Evolutionary conservation across 2,797 vertebrate genomes (phyloP), one percentile per base, ranked within the genome.

Genomic region (Syngnathus acus): DNA sequence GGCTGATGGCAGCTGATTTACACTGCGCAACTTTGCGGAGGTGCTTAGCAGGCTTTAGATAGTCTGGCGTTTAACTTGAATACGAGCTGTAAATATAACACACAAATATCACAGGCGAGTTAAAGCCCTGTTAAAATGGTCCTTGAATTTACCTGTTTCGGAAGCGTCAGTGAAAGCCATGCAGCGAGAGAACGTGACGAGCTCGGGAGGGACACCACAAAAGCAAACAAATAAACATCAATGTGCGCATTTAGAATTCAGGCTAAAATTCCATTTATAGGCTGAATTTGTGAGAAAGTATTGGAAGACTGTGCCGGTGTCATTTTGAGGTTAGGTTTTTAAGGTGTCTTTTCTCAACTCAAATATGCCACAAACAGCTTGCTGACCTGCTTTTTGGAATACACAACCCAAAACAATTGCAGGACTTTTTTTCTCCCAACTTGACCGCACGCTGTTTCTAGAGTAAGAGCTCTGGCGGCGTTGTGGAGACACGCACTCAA

Each of bases 401-500:
- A 13, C 14, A 57, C 13, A n/a, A 57, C 26, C 14, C 37, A 61
- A 61, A 62, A 62, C 60, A 23, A 43, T 61, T 61, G 38, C 9
- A 2, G 10, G 19, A 21, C n/a, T 42, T 61, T 13, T 54, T 23
- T 54, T 53, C 1, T 45, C 43, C 23, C 60, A 62, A 45, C 32
- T 16, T 7, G 14, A 14, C 26, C 40, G 4, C 39, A 42, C 4
- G 59, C 59, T 43, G 40, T 26, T 32, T 42, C 10, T 42, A 21
- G 60, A 45, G 60, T 62, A 26, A 62, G 6, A 62, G 43, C 60
- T 62, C 40, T 7, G 39, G n/a, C 59, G 39, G 59, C 59, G n/a
- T 11, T 13, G 60, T 42, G 13, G 42, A 45, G 60, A 62, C 60
- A 45, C 26, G 60, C 42, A 45, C 42, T 62, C 40, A 26, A 45